phyloP scores from a whole-genome alignment of 2,797 vertebrate genomes.

The Ispidina picta region DNA sequence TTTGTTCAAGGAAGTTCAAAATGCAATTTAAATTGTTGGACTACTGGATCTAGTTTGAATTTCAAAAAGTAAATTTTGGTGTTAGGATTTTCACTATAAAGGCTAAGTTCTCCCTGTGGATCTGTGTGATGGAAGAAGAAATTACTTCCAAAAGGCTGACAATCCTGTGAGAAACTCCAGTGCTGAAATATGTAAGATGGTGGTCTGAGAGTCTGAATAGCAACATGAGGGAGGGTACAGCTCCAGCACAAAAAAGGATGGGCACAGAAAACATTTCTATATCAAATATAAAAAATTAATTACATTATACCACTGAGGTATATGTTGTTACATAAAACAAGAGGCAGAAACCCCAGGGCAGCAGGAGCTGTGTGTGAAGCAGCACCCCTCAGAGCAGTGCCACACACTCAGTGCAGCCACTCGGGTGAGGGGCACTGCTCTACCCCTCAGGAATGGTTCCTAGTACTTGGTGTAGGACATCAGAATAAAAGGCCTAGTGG shows the following conservation, averaged over 20 bases:
- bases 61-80: conserved; percentile 30
- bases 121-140: not conserved
- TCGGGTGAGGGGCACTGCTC: not conserved
- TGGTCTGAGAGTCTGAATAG: not conserved
- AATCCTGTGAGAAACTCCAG: conserved; percentile 1
- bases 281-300: too few relatives aligned
- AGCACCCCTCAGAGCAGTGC: not conserved
- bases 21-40: not conserved
- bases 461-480: not conserved
- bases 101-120: conserved; percentile 11
- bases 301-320: not conserved
- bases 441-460: not conserved
- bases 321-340: not conserved
- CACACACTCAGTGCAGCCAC: not conserved
- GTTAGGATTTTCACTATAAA: conserved; percentile 7
- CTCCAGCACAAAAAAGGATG: not conserved
- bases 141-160: conserved; percentile 23
- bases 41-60: conserved; percentile 32
- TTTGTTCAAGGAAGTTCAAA: not conserved
- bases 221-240: not conserved
- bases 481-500: not conserved
- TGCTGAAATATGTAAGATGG: conserved; percentile 13
- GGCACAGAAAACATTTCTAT: not conserved
- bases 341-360: not conserved
- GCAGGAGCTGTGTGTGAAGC: not conserved